Conservation (phyloP, 2,888 invertebrate species). For the Caenorhabditis angaria region DNA sequence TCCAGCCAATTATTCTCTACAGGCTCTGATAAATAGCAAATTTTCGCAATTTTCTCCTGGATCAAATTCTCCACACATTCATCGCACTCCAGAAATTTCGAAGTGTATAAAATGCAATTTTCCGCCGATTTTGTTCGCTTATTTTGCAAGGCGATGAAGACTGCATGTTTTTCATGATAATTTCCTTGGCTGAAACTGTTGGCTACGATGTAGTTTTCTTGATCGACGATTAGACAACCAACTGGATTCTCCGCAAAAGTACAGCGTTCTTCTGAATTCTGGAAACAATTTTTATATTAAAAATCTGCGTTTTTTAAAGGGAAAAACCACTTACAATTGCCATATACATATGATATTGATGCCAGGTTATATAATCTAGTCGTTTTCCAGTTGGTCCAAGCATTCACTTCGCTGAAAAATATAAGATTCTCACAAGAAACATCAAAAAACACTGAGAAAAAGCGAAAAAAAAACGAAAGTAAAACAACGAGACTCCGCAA, state of each 20-base stretch:
- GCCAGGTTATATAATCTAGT: slow-evolving; percentile 36
- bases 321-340: slow-evolving; percentile 10
- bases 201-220: slow-evolving; percentile 23
- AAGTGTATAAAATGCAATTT: slow-evolving; percentile 18
- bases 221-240: slow-evolving; percentile 34
- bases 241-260: background rate
- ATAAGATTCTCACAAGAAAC: background rate
- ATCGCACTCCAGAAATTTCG: slow-evolving; percentile 12
- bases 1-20: background rate
- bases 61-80: slow-evolving; percentile 12
- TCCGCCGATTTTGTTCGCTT: background rate
- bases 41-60: slow-evolving; percentile 11
- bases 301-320: too few species aligned
- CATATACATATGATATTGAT: slow-evolving; percentile 41
- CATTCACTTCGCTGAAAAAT: background rate
- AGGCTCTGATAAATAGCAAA: slow-evolving; percentile 9
- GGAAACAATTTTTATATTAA: background rate
- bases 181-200: slow-evolving; percentile 26
- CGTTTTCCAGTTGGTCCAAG: slow-evolving; percentile 37
- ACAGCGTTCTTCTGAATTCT: slow-evolving; percentile 17
- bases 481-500: too few species aligned
- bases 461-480: background rate
- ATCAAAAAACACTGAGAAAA: too few species aligned
- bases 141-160: slow-evolving; percentile 7
- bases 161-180: background rate